Conservation (phyloP, 2,888 invertebrate species). For the Lymantria monacha region DNA sequence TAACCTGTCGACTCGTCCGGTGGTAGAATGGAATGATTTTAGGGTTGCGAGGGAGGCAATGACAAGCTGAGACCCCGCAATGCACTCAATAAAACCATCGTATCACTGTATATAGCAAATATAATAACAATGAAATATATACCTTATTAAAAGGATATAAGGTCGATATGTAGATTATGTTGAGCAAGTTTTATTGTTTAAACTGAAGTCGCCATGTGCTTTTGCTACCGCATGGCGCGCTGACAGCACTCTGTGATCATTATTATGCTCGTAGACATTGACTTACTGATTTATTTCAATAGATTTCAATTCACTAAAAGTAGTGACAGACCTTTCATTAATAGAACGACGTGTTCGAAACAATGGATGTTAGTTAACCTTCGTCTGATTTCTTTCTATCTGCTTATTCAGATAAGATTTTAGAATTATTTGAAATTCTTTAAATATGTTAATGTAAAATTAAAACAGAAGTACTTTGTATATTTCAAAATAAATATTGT, state of each 20-base stretch:
- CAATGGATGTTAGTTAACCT: conserved; percentile 12
- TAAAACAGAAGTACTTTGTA: no score
- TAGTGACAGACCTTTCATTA: conserved; percentile 23
- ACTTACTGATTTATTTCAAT: conserved; percentile 63
- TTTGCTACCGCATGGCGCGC: conserved; percentile 64
- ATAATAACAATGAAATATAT: conserved; percentile 17
- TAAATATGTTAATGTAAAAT: no score
- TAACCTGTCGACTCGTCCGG: conserved; percentile 78
- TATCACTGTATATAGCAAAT: conserved; percentile 20
- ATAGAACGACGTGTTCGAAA: conserved; percentile 12
- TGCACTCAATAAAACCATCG: conserved; percentile 49
- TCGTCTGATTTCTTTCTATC: conserved; percentile 1
- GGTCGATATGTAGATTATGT: conserved; percentile 5
- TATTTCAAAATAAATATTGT: no score
- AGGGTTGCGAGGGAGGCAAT: conserved; percentile 80
- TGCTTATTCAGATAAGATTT: neutral
- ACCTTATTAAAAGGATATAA: conserved; percentile 29
- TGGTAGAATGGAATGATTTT: conserved; percentile 75
- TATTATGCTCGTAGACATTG: conserved; percentile 56
- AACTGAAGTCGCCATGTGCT: conserved; percentile 70
- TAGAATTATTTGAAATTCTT: neutral
- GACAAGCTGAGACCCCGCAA: conserved; percentile 72
- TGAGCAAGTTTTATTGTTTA: conserved; percentile 33
- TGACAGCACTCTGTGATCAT: conserved; percentile 70
- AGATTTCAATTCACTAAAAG: conserved; percentile 21